phyloP scores from a whole-genome alignment of 2,888 invertebrate genomes.

The Oligia latruncula region DNA sequence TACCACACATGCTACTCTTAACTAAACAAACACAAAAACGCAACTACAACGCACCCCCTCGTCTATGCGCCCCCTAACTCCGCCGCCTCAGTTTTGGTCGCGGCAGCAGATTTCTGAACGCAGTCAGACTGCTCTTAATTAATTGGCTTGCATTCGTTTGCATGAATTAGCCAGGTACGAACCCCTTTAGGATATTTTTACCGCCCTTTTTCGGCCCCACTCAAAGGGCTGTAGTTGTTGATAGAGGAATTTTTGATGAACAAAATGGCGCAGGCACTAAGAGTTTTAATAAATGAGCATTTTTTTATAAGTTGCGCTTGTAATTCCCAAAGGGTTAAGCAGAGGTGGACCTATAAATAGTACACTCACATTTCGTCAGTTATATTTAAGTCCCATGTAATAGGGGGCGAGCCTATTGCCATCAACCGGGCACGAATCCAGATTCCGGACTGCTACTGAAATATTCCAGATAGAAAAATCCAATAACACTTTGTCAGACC shows the following conservation, averaged over 20 bases:
- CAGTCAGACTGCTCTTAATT: conserved; percentile 85
- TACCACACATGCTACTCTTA: background rate
- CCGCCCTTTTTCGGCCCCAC: conserved; percentile 60
- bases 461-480: background rate
- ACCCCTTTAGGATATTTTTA: conserved; percentile 70
- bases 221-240: conserved; percentile 62
- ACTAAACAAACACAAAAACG: conserved; percentile 45
- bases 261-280: conserved; percentile 20
- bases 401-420: background rate
- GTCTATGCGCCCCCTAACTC: conserved; percentile 61
- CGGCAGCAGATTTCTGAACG: conserved; percentile 84
- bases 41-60: conserved; percentile 40
- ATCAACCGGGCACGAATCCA: background rate
- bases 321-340: background rate
- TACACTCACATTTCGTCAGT: background rate
- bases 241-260: conserved; percentile 60
- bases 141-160: conserved; percentile 90
- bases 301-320: background rate
- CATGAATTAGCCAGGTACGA: conserved; percentile 88
- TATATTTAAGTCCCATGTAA: background rate
- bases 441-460: background rate
- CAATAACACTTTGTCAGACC: background rate
- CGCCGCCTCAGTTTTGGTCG: conserved; percentile 73
- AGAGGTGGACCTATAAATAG: background rate
- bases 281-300: conserved; percentile 27